phyloP scores from a whole-genome alignment of 2,113 vertebrate species.

The Trematomus loennbergii region DNA sequence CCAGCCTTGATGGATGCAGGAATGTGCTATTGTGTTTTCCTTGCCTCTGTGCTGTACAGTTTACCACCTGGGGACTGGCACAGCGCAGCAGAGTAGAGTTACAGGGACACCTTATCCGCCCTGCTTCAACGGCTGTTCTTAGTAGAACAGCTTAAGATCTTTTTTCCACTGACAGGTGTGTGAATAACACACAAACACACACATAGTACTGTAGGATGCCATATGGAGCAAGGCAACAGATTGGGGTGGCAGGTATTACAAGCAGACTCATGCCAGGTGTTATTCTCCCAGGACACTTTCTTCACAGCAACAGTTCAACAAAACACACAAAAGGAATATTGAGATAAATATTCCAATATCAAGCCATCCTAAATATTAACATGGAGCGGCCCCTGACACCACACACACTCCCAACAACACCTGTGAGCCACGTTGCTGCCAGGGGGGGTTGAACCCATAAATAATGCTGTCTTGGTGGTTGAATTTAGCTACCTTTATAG shows the following conservation, averaged over 20 bases:
- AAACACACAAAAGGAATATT: background rate
- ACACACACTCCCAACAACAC: slow-evolving; percentile 22
- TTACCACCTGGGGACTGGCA: slow-evolving; percentile 61
- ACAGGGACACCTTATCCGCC: slow-evolving; percentile 73
- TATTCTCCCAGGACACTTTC: slow-evolving; percentile 6
- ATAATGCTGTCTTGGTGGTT: background rate
- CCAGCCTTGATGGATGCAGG: slow-evolving; percentile 21
- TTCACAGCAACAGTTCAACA: background rate
- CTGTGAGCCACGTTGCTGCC: slow-evolving; percentile 50
- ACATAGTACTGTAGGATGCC: slow-evolving; percentile 21
- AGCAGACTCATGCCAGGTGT: slow-evolving; percentile 44
- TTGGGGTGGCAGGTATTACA: slow-evolving; percentile 42
- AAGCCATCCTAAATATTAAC: background rate
- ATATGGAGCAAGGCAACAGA: slow-evolving; percentile 62
- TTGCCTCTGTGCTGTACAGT: slow-evolving; percentile 37
- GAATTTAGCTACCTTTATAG: background rate
- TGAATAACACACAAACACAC: slow-evolving; percentile 23
- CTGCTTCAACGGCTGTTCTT: slow-evolving; percentile 42
- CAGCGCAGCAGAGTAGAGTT: slow-evolving; percentile 61
- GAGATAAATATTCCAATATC: background rate
- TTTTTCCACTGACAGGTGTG: slow-evolving; percentile 58
- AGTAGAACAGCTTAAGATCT: slow-evolving; percentile 57
- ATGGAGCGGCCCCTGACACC: background rate
- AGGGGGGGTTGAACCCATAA: background rate
- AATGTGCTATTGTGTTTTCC: slow-evolving; percentile 45